Conservation (phyloP, 1,140 invertebrate genomes). For the Nymphalis io region DNA sequence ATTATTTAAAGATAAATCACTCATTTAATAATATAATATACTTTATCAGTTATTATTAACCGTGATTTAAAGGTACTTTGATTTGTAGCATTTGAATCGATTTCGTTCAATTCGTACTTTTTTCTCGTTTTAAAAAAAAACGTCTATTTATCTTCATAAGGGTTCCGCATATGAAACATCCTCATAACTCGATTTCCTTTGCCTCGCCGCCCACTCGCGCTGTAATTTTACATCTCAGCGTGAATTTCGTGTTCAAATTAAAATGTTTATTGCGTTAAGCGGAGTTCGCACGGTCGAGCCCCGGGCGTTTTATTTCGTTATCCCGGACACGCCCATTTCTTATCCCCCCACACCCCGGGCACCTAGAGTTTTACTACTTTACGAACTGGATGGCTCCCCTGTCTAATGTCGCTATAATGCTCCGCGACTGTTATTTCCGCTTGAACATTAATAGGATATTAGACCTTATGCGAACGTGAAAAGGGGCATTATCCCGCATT, state of each 20-base stretch:
- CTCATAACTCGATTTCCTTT: slow-evolving; percentile 65
- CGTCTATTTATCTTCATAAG: slow-evolving; percentile 38
- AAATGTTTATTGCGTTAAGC: slow-evolving; percentile 80
- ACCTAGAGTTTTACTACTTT: slow-evolving; percentile 52
- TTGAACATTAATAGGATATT: slow-evolving; percentile 32
- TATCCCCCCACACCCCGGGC: slow-evolving; percentile 39
- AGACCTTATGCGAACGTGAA: slow-evolving; percentile 42
- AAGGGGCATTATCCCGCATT: slow-evolving; percentile 48
- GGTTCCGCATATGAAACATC: slow-evolving; percentile 51
- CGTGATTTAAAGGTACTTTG: too few relatives aligned
- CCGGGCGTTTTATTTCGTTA: slow-evolving; percentile 77
- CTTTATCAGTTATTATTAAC: too few relatives aligned
- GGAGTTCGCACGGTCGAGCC: slow-evolving; percentile 70
- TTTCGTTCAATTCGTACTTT: background rate
- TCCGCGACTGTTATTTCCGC: slow-evolving; percentile 71
- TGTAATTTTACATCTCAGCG: slow-evolving; percentile 76
- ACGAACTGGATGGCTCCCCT: slow-evolving; percentile 60
- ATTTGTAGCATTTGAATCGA: too few relatives aligned
- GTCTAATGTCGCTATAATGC: slow-evolving; percentile 67
- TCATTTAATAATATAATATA: too few relatives aligned
- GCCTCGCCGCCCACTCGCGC: slow-evolving; percentile 55
- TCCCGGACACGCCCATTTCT: slow-evolving; percentile 62
- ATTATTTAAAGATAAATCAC: too few relatives aligned
- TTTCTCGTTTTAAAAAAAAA: slow-evolving; percentile 17
- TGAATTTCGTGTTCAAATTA: slow-evolving; percentile 79